Base-by-base conservation (phyloP, 2,888 invertebrate genomes). In the Altica lythri region DNA sequence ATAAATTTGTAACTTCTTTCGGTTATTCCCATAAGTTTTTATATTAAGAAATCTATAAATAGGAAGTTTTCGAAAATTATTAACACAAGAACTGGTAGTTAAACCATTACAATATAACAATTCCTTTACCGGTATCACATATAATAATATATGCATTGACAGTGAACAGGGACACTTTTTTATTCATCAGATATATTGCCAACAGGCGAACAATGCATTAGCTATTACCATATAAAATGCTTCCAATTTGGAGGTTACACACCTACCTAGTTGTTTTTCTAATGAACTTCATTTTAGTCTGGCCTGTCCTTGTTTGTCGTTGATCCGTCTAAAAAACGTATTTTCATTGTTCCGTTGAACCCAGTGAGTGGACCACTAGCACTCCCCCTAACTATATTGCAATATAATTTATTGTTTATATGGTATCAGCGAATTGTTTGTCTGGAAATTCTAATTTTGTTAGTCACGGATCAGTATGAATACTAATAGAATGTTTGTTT, bases 211-310 rank as follows among this genome's bases (percentile, higher is more conserved):
- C 45, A 49, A 49, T 49, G 49, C 49, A 49, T 49, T 49, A 49
- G 49, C 19, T 49, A 49, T 49, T 49, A 49, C 30, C 49, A 49
- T 49, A 49, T 40, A 49, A 49, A 49, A 22, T 49, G 40, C 30
- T 49, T 49, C 49, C 49, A 49, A 49, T 49, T 49, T 49, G 40
- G 49, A 49, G 40, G 49, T 49, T 49, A 49, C 49, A 37, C 49
- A 49, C 12, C 47, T 48, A 54, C 51, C 37, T 51, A 51, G 47
- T 55, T 55, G 52, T 56, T 56, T 56, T 56, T 56, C 49, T 56
- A 53, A 56, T 45, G 52, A 53, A 45, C 32, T 48, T 44, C 22
- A 13, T 40, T 40, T 40, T n/a, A 13, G 40, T 16, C 4, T 14
- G 34, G 34, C 22, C 34, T 42, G 46, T 34, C 51, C 47, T 51